phyloP scores from a whole-genome alignment of 2,888 invertebrate genomes.

The Erannis defoliaria region DNA sequence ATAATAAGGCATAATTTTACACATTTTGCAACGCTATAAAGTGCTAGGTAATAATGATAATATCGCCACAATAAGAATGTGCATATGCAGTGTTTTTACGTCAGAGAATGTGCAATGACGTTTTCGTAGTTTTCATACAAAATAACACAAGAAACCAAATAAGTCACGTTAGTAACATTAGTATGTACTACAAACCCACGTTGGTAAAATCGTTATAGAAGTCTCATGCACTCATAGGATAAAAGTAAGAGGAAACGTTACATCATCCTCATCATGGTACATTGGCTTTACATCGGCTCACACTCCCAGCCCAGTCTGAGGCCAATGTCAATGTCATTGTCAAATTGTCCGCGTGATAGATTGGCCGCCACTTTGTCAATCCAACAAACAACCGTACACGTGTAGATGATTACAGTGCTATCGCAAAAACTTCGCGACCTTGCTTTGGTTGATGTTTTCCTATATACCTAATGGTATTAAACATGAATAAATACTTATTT shows the following conservation, averaged over 20 bases:
- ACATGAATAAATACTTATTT: constrained; percentile 4
- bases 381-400: constrained; percentile 27
- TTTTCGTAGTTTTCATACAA: constrained; percentile 12
- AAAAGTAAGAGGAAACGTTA: constrained; percentile 6
- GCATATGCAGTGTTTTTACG: constrained; percentile 22
- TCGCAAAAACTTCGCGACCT: constrained; percentile 29
- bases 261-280: constrained; percentile 16
- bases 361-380: constrained; percentile 44
- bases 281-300: constrained; percentile 24
- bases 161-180: too few species aligned
- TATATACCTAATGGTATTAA: constrained; percentile 9
- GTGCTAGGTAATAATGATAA: constrained; percentile 29
- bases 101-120: constrained; percentile 22
- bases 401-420: constrained; percentile 26
- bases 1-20: constrained; percentile 29
- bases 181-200: too few species aligned
- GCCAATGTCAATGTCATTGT: constrained; percentile 77
- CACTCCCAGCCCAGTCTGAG: constrained; percentile 52
- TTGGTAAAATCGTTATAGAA: too few species aligned
- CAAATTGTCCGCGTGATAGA: constrained; percentile 56
- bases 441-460: constrained; percentile 26
- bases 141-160: background rate
- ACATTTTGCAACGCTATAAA: constrained; percentile 16
- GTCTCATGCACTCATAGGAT: background rate
- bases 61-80: constrained; percentile 21